Evolutionary conservation across 2,888 invertebrate species (phyloP).

Genomic region (Tetrapedia diversipes): DNA sequence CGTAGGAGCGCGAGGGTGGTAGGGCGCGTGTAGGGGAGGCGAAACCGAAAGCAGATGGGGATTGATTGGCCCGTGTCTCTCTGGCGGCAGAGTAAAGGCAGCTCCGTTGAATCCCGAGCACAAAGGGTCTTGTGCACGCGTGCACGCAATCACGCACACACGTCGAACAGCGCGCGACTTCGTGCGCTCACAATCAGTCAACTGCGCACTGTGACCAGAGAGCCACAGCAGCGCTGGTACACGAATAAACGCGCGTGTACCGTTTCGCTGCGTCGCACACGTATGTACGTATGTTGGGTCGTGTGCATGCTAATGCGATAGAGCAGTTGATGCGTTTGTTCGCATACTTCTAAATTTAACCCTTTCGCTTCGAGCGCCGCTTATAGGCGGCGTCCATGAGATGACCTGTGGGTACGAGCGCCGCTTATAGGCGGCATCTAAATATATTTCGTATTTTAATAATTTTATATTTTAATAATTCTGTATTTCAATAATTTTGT

Average conservation of each 20-base stretch:
- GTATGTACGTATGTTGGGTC: constrained; percentile 3
- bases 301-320: constrained; percentile 1
- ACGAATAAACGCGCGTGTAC: constrained; percentile 28
- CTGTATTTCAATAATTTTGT: no score
- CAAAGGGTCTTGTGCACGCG: constrained; percentile 61
- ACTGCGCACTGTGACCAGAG: neutral
- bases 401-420: no score
- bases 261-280: constrained; percentile 3
- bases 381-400: no score
- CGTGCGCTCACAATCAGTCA: neutral
- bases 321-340: no score
- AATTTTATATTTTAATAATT: no score
- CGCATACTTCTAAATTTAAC: no score
- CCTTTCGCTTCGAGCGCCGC: no score
- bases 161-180: constrained; percentile 33
- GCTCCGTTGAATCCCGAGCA: constrained; percentile 40
- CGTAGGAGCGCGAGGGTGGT: constrained; percentile 54
- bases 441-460: no score
- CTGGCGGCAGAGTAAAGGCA: constrained; percentile 50
- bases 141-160: constrained; percentile 54
- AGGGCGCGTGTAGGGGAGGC: constrained; percentile 38
- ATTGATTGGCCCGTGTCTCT: constrained; percentile 73
- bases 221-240: neutral
- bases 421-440: no score
- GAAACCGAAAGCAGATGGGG: constrained; percentile 70